A percentile compares a stretch with the other conserved stretches of the same genome.
Conservation (phyloP, 2,888 invertebrate species). For the Latheticus oryzae region DNA sequence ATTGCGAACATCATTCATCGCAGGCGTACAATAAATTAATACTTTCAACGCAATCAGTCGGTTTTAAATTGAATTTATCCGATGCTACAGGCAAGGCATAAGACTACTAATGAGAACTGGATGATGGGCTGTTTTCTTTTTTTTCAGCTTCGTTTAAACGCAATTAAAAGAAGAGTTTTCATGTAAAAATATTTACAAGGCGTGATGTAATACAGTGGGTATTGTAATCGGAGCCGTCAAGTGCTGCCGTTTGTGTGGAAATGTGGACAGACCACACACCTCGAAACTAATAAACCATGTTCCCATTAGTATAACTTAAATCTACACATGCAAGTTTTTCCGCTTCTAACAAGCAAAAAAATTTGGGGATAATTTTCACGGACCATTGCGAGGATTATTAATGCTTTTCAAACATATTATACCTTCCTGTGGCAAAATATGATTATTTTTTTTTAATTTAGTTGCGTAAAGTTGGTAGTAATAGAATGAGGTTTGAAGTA, state of each 20-base stretch:
- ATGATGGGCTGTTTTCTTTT: conserved; percentile 45
- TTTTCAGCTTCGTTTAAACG: too few species aligned
- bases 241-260: conserved; percentile 50
- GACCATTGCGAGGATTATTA: too few species aligned
- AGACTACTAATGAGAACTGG: conserved; percentile 56
- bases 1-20: conserved; percentile 57
- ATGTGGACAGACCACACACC: conserved; percentile 47
- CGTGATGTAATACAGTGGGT: conserved; percentile 48
- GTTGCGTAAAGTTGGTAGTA: too few species aligned
- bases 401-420: too few species aligned
- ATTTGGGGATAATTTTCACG: too few species aligned
- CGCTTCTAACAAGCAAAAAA: conserved; percentile 28
- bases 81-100: conserved; percentile 49
- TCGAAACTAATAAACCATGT: conserved; percentile 40
- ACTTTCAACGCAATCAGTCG: conserved; percentile 63
- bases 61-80: conserved; percentile 61
- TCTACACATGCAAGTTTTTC: conserved; percentile 14
- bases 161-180: too few species aligned
- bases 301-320: conserved; percentile 39
- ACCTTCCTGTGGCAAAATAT: too few species aligned
- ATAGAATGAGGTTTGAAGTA: too few species aligned
- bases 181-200: too few species aligned
- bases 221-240: conserved; percentile 41
- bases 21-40: conserved; percentile 61
- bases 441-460: too few species aligned